Base-by-base conservation (phyloP, 2,113 vertebrate genomes). In the Phalacrocorax pelagicus region DNA sequence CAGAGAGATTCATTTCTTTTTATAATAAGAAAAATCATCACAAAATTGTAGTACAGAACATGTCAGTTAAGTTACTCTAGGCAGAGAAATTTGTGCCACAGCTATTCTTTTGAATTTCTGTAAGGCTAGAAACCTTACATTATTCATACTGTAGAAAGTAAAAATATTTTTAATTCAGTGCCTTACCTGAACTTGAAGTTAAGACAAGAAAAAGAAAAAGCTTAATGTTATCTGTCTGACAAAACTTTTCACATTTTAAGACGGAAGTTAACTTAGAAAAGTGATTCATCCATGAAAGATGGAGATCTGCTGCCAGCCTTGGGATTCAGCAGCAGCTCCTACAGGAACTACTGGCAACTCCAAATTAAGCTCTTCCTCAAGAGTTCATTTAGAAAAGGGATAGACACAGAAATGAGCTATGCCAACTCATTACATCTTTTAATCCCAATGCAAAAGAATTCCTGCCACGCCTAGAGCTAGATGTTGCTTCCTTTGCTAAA, bases 1-100 rank as follows among this genome's bases (percentile, higher is more conserved):
- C 44, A 78, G 57, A 95, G 88, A 96, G 75, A 91, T 72, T 86
- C 2, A 84, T 95, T 97, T 94, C 61, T 86, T 96, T 92, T 92
- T 81, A 92, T 85, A 97, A 88, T 66, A 94, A 86, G 54, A 85
- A 91, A 94, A 96, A 85, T 73, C 67, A 90, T 58, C 71, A 80
- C 57, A 78, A 88, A 94, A 80, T 47, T 94, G 62, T 82, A 94
- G 38, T 61, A 92, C 13, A 24, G 73, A 88, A 88, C 57, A 70
- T 77, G 81, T 57, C 95, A 94, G 86, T 91, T 91, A 94, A 94
- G 84, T 82, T 84, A 83, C 75, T 96, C 47, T 59, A 92, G 83
- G 46, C 74, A 95, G 52, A 92, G 51, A 90, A 84, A 83, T 66
- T 87, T 73, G 40, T 86, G 44, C n/a, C 71, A 66, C 38, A 78